Evolutionary conservation across 2,888 invertebrate species (phyloP).

Genomic region (Lithodes maja): DNA sequence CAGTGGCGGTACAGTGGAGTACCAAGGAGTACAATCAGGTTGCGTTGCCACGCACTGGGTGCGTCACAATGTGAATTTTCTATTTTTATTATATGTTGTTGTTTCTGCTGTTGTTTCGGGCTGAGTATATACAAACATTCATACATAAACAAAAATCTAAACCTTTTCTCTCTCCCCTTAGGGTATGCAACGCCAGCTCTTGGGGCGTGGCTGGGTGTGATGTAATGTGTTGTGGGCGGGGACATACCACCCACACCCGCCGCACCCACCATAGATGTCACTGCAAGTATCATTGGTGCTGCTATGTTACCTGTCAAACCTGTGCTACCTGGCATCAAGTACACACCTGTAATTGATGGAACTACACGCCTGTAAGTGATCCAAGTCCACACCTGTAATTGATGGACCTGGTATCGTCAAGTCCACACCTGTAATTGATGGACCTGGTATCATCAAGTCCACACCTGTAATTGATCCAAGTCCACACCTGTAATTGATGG

Average conservation of each 20-base stretch:
- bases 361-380: background rate
- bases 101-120: background rate
- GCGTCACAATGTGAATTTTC: no score
- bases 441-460: no score
- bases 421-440: no score
- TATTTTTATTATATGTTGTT: no score
- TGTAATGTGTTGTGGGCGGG: constrained; percentile 89
- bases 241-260: constrained; percentile 78
- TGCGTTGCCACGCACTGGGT: no score
- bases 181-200: constrained; percentile 68
- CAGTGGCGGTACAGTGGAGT: no score
- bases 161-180: constrained; percentile 12
- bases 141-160: background rate
- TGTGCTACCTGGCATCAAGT: constrained; percentile 83
- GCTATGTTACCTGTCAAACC: constrained; percentile 90
- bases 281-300: constrained; percentile 91
- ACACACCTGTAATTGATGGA: constrained; percentile 80
- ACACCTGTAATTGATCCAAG: no score
- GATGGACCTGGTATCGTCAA: no score
- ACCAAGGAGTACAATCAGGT: no score
- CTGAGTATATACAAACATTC: no score
- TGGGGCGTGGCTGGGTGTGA: constrained; percentile 83
- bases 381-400: no score
- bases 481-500: no score
- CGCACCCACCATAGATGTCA: constrained; percentile 79